Evolutionary conservation across 2,797 vertebrate genomes (phyloP).

Genomic region (Galaxias olidus): DNA sequence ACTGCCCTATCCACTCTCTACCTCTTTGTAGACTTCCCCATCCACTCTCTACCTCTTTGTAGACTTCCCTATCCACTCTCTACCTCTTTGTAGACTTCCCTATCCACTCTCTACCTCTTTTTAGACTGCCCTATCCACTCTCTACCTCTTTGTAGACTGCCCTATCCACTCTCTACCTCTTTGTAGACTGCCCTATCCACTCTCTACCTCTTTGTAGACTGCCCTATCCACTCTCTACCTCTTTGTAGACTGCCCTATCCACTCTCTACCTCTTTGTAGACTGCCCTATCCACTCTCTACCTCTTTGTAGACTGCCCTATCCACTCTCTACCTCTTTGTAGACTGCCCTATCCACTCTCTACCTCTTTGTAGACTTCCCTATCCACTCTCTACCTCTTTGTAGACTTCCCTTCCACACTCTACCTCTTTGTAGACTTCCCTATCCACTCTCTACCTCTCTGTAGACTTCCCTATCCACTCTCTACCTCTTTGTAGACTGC

Average conservation of each 20-base stretch:
- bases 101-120: constrained; percentile 87
- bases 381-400: constrained; percentile 59
- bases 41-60: constrained; percentile 59
- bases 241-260: constrained; percentile 85
- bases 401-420: neutral
- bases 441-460: constrained; percentile 67
- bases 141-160: no score
- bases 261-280: constrained; percentile 87
- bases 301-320: constrained; percentile 90
- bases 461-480: no score
- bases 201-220: no score
- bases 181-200: no score
- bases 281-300: constrained; percentile 82
- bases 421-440: constrained; percentile 90
- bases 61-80: neutral
- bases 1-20: constrained; percentile 37
- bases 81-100: constrained; percentile 90
- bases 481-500: constrained; percentile 88
- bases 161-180: neutral
- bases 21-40: constrained; percentile 90
- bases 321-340: constrained; percentile 48
- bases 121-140: constrained; percentile 84
- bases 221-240: constrained; percentile 70
- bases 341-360: neutral
- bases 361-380: constrained; percentile 92